Conservation (phyloP, 2,797 vertebrate species). For the Halcyon chelicuti region DNA sequence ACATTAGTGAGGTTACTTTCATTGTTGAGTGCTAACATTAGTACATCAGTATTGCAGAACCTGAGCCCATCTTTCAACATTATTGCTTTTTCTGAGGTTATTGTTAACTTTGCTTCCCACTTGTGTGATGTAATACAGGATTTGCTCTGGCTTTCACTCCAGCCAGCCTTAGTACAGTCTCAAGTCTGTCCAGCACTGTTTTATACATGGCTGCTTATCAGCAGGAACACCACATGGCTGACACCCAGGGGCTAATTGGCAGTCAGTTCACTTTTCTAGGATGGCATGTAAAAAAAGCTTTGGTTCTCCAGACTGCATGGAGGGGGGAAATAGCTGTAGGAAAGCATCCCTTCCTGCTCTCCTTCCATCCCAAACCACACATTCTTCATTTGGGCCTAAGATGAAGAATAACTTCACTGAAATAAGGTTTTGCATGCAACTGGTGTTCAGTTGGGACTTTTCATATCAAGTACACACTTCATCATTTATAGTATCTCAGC, state of each 20-base stretch:
- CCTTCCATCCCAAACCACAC: background rate
- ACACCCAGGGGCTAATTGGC: background rate
- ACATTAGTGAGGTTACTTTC: background rate
- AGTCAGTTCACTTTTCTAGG: background rate
- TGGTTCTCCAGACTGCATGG: background rate
- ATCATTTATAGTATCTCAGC: background rate
- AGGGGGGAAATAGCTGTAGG: background rate
- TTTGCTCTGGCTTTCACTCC: background rate
- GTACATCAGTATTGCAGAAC: background rate
- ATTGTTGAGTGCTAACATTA: background rate
- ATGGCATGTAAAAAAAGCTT: background rate
- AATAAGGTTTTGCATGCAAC: background rate
- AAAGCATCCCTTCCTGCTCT: background rate
- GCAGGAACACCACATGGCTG: background rate
- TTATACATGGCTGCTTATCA: background rate
- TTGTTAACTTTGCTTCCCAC: background rate
- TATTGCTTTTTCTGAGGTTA: background rate
- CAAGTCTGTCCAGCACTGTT: background rate
- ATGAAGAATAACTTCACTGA: background rate
- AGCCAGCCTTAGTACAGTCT: background rate
- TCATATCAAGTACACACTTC: background rate
- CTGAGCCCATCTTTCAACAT: background rate
- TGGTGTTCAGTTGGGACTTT: background rate
- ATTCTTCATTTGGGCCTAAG: background rate
- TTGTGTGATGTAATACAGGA: background rate